Evolutionary conservation across 1,140 invertebrate species (phyloP), one percentile per base, ranked within the genome.

Genomic region (Scaptomyza montana): DNA sequence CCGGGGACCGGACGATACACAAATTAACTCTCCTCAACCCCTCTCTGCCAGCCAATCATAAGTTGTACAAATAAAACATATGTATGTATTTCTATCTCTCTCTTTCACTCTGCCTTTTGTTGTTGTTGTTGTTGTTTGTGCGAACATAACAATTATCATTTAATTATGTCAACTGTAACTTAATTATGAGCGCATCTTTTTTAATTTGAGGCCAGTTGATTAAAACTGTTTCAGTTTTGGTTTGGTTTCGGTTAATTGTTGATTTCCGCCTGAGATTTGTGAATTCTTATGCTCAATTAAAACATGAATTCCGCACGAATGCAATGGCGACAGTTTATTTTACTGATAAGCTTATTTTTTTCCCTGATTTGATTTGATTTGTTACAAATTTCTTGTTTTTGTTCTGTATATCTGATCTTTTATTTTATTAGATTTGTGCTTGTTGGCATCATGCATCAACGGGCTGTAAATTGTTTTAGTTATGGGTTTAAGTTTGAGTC

Each of bases 91-190:
- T n/a, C 19, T 16, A 19, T 12, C 46, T 36, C 54, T 43, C 54
- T 28, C 4, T 21, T 3, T 21, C 21, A 21, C 13, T 43, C 67
- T 33, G 53, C 39, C 64, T 33, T 64, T n/a, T 73, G 28, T 50
- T 50, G 13, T 25, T 10, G 16, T n/a, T n/a, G n/a, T n/a, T 16
- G 16, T 10, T 70, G 12, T 66, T 39, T 36, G 30, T 68, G 49
- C 49, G 71, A 67, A 55, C 75, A 75, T 47, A 86, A 79, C 81
- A 90, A 90, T 90, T 90, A 86, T 90, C 71, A 86, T 90, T 90
- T 90, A 90, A 90, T 90, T 90, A 90, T 90, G 86, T 90, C 86
- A 90, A 90, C 87, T 87, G 78, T 87, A 90, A 90, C 87, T 90
- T 90, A 90, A 90, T 90, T 90, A 90, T 86, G 87, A 70, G 76